Conservation (phyloP, 2,888 invertebrate genomes). For the Chorisops tibialis region DNA sequence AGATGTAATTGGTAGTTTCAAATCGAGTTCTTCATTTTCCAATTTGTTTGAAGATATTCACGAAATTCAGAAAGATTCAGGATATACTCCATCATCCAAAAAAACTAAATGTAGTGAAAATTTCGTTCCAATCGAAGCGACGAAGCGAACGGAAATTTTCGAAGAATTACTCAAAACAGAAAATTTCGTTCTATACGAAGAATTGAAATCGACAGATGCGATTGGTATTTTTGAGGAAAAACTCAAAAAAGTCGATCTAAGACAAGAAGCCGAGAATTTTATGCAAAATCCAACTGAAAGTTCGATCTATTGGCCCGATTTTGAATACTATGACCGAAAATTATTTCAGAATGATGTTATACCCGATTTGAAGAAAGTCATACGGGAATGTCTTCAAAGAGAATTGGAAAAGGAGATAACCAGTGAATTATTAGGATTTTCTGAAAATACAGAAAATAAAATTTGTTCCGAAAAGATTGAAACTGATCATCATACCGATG, state of each 20-base stretch:
- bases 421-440: not conserved
- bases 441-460: not conserved
- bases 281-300: conserved; percentile 24
- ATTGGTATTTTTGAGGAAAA: conserved; percentile 4
- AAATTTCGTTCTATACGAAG: not conserved
- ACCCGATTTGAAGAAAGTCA: conserved; percentile 7
- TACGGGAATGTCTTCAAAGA: conserved; percentile 2
- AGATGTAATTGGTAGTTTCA: too few species aligned
- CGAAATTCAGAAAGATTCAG: conserved; percentile 23
- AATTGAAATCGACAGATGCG: too few species aligned
- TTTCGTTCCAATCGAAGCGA: too few species aligned
- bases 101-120: not conserved
- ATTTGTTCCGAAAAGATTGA: not conserved
- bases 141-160: too few species aligned
- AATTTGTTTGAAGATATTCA: too few species aligned
- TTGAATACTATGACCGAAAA: conserved; percentile 23
- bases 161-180: too few species aligned
- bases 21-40: too few species aligned
- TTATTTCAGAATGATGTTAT: conserved; percentile 3
- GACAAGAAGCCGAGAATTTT: conserved; percentile 29
- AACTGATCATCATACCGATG: not conserved
- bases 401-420: conserved; percentile 15
- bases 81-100: not conserved
- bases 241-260: conserved; percentile 10
- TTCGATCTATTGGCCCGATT: conserved; percentile 32